Conservation (phyloP, 2,888 invertebrate genomes). For the Buathra laborator region DNA sequence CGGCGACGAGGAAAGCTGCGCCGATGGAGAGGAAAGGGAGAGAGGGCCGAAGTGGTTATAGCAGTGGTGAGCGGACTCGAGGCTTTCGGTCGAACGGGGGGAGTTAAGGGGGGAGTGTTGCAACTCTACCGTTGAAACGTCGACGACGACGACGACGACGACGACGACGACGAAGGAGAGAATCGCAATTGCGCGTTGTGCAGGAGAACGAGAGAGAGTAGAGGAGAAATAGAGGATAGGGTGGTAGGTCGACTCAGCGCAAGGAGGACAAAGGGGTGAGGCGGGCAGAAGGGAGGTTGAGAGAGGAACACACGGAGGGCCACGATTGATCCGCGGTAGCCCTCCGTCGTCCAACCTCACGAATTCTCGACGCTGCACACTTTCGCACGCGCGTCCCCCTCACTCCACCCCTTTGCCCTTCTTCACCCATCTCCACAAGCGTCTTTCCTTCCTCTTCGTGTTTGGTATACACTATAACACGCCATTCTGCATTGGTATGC, state of each 20-base stretch:
- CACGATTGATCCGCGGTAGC: constrained; percentile 84
- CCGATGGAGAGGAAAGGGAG: constrained; percentile 62
- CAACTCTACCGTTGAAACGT: constrained; percentile 51
- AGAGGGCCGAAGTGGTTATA: constrained; percentile 62
- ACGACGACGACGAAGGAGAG: constrained; percentile 32
- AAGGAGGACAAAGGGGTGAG: constrained; percentile 69
- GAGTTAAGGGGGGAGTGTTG: constrained; percentile 18
- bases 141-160: constrained; percentile 44
- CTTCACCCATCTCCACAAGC: constrained; percentile 69
- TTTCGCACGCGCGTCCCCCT: constrained; percentile 75
- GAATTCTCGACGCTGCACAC: constrained; percentile 78
- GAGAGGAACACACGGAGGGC: constrained; percentile 80
- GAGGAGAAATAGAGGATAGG: constrained; percentile 69
- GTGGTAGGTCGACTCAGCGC: constrained; percentile 60
- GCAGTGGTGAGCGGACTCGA: constrained; percentile 58
- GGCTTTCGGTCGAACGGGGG: constrained; percentile 57
- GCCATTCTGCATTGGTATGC: constrained; percentile 15
- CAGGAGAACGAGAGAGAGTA: constrained; percentile 79
- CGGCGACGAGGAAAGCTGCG: constrained; percentile 73
- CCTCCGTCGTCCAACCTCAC: constrained; percentile 79
- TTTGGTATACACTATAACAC: constrained; percentile 35
- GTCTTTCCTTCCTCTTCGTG: constrained; percentile 66
- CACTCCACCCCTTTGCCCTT: constrained; percentile 69
- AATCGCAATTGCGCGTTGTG: constrained; percentile 39
- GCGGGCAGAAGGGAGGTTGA: constrained; percentile 64